Base-by-base conservation (phyloP, 2,797 vertebrate genomes). In the Valencia hispanica region DNA sequence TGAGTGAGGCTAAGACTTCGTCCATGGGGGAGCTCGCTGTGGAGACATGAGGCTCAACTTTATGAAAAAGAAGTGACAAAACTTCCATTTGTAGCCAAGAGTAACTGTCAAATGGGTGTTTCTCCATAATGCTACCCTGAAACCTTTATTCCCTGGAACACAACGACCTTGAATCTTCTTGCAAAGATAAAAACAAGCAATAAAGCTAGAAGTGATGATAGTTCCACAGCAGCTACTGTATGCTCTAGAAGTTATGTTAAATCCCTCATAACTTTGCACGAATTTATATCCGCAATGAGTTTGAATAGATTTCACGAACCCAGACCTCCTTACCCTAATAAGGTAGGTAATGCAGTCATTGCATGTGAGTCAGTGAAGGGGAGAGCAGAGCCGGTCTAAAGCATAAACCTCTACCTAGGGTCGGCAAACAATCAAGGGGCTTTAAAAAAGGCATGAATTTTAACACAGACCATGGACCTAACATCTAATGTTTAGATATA, bases 11-110 rank as follows among this genome's bases (percentile, higher is more conserved):
- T 92, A 99, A 94, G 25, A 99, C 98, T 92, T 99, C 98, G 89
- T 99, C 98, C 98, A 99, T 99, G 0, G 98, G 98, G 1, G 98
- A 99, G 86, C 97, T 97, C 93, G 97, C 98, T 99, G 94, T 2
- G 17, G 43, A 77, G 22, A 47, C 65, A 80, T 6, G 4, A 7
- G 22, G 3, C 12, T 7, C 30, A 1, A 39, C 34, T 22, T 5
- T 2, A 36, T 25, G 1, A 43, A 17, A 15, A n/a, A 12, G 14
- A 68, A 27, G 45, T 10, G 0, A 15, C 18, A 65, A 39, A 43
- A 68, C 39, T 6, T 22, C 32, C 11, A 25, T 12, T 3, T 25
- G 20, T 25, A 39, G 15, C 61, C 0, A 22, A 0, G 59, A 12
- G 11, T 25, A 2, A 47, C 45, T 47, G 11, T 47, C 11, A 12